Base-by-base conservation (phyloP, 2,888 invertebrate species). In the Timema cristinae region DNA sequence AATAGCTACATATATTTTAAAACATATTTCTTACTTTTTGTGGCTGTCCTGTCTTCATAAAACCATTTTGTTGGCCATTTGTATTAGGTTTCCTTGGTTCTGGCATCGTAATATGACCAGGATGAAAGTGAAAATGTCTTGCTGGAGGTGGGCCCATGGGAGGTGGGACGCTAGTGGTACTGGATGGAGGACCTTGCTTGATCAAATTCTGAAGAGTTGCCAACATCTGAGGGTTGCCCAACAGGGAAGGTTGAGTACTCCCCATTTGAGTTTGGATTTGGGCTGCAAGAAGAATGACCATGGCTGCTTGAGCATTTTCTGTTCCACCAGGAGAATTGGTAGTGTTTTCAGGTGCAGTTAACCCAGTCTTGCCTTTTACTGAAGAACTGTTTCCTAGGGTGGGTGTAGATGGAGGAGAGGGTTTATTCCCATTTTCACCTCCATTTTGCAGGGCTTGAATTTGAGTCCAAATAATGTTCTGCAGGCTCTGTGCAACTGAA, bases 401-500 rank as follows among this genome's bases (percentile, higher is more conserved):
- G 50, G 32, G 59, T 50, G n/a, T 54, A 59, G 63, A 15, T 32
- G 73, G 68, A 48, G 73, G 71, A 50, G 76, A 73, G 71, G 76
- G 75, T 63, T 77, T 77, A 50, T 75, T 76, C 66, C 71, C 70
- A 71, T 74, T 74, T 61, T 77, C 75, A 67, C 72, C 72, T 51
- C 75, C 77, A 66, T 75, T 79, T 73, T 82, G 81, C n/a, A 81
- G 76, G 66, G 79, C 79, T 74, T 82, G 81, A 49, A 83, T 82
- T 76, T 83, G 83, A 72, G 81, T 80, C 73, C 81, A 77, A 72
- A 82, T 82, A 72, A 82, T 82, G 72, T 81, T 81, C 76, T 82
- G 82, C 48, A 83, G 79, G 76, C 81, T 82, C 75, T 82, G 81
- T 61, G 82, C 82, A 78, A 83, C 82, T 82, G 78, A 56, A 77